Evolutionary conservation across 2,113 vertebrate species (phyloP), one percentile per base, ranked within the genome.

Genomic region (Sinocyclocheilus anophthalmus): DNA sequence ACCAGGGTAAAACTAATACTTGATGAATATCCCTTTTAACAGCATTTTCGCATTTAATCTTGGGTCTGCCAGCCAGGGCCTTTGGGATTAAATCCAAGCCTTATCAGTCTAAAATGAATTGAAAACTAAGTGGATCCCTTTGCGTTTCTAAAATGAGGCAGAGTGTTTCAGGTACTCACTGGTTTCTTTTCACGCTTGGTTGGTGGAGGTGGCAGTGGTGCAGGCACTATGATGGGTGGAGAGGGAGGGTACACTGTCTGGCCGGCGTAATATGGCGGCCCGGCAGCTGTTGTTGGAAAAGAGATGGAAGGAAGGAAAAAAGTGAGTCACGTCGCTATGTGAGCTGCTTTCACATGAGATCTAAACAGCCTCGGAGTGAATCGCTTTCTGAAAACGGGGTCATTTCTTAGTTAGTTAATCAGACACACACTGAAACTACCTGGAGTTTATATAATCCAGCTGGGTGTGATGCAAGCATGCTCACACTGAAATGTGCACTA

Each of bases 151-250:
- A 57, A 70, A 50, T 2, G 11, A 37, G 24, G 18, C 14, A 4
- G 73, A 53, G 13, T n/a, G 33, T 11, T 72, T 81, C 26, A 39
- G 39, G 39, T 30, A 93, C 96, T 97, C 93, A 99, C 98, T 93
- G 97, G 96, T 91, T 99, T 99, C 89, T 99, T 99, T 94, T 99
- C 98, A 79, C 98, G 97, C 93, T 99, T 99, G 89, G 96, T 92
- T 90, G 94, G 94, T 89, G 94, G 95, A 93, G 97, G 97, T 59
- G 96, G 97, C 91, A 97, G 98, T 93, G 96, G 97, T 26, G 97
- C 75, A 96, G 98, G 97, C 97, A 99, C 97, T 94, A 98, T 97
- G 95, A 99, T 97, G 88, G 97, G 96, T 73, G 98, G 95, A 78
- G 98, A 98, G 90, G 96, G 96, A 72, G 94, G 91, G 88, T 97